These are phyloP conservation scores for Cyclargus thomasi DNA, from an alignment of 1,140 invertebrate genomes.

Conservation along the genomic window DNA sequence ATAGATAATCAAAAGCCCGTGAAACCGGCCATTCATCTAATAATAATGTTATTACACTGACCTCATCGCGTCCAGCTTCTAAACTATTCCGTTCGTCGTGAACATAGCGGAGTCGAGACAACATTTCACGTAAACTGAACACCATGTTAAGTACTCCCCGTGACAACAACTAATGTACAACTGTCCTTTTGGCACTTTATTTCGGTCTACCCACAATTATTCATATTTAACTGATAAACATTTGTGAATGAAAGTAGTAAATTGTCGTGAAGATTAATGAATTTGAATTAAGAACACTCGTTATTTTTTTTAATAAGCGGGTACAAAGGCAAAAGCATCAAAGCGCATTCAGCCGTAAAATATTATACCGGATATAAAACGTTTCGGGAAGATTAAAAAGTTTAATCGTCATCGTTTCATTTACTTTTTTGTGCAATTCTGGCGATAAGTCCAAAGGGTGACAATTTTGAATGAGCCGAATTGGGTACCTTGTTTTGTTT, in stretches of 20 bases:
- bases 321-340: background rate
- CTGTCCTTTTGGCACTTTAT: conserved; percentile 7
- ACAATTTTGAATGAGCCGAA: too few relatives aligned
- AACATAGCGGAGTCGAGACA: conserved; percentile 16
- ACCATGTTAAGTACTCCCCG: conserved; percentile 5
- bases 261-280: background rate
- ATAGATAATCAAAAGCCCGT: too few relatives aligned
- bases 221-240: background rate
- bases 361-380: background rate
- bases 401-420: background rate
- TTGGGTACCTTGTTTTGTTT: too few relatives aligned
- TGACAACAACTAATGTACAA: background rate
- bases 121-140: conserved; percentile 17
- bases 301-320: background rate
- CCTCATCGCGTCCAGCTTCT: conserved; percentile 33
- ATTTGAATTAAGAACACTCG: background rate
- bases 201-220: background rate
- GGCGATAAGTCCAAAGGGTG: too few relatives aligned
- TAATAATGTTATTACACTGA: conserved; percentile 12
- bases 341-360: background rate
- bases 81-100: conserved; percentile 20
- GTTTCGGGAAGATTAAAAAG: conserved; percentile 1
- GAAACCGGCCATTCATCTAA: background rate
- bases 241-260: background rate
- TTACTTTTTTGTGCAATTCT: conserved; percentile 2